These are phyloP conservation scores for Drosophila equinoxialis DNA, from an alignment of 1,140 invertebrate genomes.

Conservation along the genomic window DNA sequence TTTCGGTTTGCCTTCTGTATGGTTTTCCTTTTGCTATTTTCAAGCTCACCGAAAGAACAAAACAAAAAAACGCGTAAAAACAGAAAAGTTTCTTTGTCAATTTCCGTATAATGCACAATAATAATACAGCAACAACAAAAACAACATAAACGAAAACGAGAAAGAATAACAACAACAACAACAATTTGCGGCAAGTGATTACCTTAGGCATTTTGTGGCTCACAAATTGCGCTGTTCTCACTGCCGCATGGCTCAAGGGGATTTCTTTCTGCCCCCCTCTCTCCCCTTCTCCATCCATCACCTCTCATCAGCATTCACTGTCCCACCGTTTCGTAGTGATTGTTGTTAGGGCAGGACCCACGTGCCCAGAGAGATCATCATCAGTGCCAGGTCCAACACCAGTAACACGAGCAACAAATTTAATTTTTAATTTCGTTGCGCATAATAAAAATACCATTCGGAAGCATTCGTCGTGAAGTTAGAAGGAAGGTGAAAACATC, in stretches of 20 bases:
- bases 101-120: conserved; percentile 80
- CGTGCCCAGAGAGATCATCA: conserved; percentile 59
- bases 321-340: conserved; percentile 26
- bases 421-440: conserved; percentile 75
- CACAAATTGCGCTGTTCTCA: conserved; percentile 68
- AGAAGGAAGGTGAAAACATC: not conserved
- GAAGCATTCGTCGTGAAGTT: not conserved
- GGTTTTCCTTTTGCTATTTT: conserved; percentile 60
- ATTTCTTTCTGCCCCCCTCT: conserved; percentile 36
- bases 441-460: conserved; percentile 63
- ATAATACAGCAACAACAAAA: conserved; percentile 54
- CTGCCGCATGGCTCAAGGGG: conserved; percentile 61
- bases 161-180: conserved; percentile 53
- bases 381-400: conserved; percentile 33
- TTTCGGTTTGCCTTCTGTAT: conserved; percentile 45
- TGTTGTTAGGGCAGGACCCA: conserved; percentile 23
- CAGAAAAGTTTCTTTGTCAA: conserved; percentile 73
- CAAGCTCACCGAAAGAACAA: conserved; percentile 40
- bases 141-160: conserved; percentile 21
- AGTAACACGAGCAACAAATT: conserved; percentile 42
- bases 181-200: conserved; percentile 78
- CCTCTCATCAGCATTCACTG: conserved; percentile 13
- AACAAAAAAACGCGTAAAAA: conserved; percentile 8
- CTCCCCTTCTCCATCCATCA: not conserved
- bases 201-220: conserved; percentile 77